A percentile compares a stretch with the other conserved stretches of the same genome.
These are phyloP conservation scores for Uria lomvia DNA, from an alignment of 2,113 vertebrate species.

Conservation along the genomic window DNA sequence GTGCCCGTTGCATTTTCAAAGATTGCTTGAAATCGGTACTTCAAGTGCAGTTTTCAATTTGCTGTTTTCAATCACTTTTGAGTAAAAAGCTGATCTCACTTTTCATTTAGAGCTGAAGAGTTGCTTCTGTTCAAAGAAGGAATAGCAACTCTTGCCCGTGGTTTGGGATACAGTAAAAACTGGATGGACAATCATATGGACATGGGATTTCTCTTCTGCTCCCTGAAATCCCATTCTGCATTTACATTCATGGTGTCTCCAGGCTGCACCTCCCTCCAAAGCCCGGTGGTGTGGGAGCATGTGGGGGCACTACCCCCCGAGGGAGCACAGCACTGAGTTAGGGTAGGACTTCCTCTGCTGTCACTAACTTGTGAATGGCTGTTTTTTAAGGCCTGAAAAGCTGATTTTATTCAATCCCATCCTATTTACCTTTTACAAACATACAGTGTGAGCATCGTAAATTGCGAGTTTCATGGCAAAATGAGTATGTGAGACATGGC, in stretches of 20 bases:
- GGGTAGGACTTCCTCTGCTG: neutral
- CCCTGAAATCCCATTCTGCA: neutral
- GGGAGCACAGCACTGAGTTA: neutral
- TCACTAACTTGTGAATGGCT: neutral
- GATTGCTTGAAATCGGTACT: neutral
- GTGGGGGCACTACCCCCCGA: fast-evolving
- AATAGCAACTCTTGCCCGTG: neutral
- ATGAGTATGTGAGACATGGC: neutral
- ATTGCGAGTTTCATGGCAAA: neutral
- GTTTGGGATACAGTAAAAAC: neutral
- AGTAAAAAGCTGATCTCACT: neutral
- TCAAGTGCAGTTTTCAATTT: slow-evolving; percentile 3
- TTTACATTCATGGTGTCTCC: neutral
- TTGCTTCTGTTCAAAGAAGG: neutral
- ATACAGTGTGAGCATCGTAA: neutral
- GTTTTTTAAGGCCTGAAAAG: neutral
- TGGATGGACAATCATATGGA: fast-evolving
- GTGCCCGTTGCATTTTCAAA: slow-evolving; percentile 1
- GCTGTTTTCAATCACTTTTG: neutral
- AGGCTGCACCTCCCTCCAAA: neutral
- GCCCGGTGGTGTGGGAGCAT: fast-evolving
- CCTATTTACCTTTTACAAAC: neutral
- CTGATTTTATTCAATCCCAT: neutral
- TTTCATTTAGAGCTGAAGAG: neutral
- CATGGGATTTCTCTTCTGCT: neutral